These are phyloP conservation scores for Lepidocyrtinus sp. DNA, from an alignment of 2,888 invertebrate genomes.

Conservation along the genomic window DNA sequence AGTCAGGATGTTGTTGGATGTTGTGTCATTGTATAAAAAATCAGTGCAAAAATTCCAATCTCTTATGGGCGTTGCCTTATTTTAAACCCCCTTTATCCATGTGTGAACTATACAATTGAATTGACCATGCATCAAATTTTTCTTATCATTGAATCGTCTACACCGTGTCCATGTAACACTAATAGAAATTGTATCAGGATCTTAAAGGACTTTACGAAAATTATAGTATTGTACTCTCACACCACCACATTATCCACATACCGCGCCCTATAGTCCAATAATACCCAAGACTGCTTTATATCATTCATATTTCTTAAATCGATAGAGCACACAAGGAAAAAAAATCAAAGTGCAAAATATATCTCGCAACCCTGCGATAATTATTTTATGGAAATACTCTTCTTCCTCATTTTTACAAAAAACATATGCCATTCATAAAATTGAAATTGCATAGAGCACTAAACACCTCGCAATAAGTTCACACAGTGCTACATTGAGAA, in stretches of 20 bases:
- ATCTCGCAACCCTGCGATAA: too few relatives aligned
- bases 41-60: slow-evolving; percentile 14
- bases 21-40: too few relatives aligned
- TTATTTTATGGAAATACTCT: slow-evolving; percentile 10
- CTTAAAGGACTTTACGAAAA: too few relatives aligned
- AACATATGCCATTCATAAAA: slow-evolving; percentile 11
- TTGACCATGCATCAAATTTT: slow-evolving; percentile 8
- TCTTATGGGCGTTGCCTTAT: slow-evolving; percentile 8
- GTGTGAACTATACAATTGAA: slow-evolving; percentile 11
- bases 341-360: too few relatives aligned
- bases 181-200: too few relatives aligned
- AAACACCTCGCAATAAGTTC: neutral
- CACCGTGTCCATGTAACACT: slow-evolving; percentile 15
- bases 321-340: too few relatives aligned
- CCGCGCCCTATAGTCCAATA: too few relatives aligned
- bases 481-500: neutral
- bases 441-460: neutral
- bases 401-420: slow-evolving; percentile 17
- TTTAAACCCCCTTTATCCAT: slow-evolving; percentile 5
- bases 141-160: slow-evolving; percentile 12
- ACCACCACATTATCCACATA: neutral
- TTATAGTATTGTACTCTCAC: neutral
- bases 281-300: too few relatives aligned
- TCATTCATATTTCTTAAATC: too few relatives aligned
- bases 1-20: slow-evolving; percentile 8